phyloP scores from a whole-genome alignment of 2,113 vertebrate genomes.

The Brienomyrus longianalis region DNA sequence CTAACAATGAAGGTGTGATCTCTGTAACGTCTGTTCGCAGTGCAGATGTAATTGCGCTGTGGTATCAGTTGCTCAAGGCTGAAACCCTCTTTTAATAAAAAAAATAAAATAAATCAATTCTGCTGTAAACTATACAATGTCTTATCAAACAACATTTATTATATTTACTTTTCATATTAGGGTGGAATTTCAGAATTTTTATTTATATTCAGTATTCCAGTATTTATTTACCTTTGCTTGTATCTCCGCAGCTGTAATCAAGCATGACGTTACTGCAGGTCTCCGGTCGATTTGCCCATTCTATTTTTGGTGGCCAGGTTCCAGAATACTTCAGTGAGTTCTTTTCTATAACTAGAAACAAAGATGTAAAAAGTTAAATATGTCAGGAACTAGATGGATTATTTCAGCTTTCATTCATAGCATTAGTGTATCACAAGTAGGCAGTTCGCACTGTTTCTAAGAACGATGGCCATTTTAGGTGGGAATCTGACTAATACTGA shows the following conservation, averaged over 20 bases:
- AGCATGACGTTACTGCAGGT: neutral
- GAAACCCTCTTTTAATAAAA: neutral
- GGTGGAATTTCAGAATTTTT: neutral
- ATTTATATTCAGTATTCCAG: neutral
- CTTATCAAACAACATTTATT: neutral
- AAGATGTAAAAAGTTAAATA: neutral
- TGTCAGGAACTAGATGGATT: neutral
- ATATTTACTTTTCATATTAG: neutral
- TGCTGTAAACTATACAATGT: neutral
- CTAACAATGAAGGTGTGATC: neutral
- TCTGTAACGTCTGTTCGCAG: neutral
- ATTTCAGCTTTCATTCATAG: too few relatives aligned
- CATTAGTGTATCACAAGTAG: neutral
- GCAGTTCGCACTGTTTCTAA: rapidly evolving
- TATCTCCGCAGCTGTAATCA: constrained; percentile 32
- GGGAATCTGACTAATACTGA: neutral
- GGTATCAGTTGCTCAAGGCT: neutral
- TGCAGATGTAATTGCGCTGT: neutral
- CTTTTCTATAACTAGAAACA: neutral
- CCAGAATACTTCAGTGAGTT: rapidly evolving
- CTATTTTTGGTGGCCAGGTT: neutral
- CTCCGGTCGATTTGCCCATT: neutral
- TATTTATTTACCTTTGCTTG: neutral
- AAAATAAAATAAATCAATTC: neutral
- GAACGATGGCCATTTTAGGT: neutral